Conservation (phyloP, 1,140 invertebrate genomes). For the Zeugodacus cucurbitae region DNA sequence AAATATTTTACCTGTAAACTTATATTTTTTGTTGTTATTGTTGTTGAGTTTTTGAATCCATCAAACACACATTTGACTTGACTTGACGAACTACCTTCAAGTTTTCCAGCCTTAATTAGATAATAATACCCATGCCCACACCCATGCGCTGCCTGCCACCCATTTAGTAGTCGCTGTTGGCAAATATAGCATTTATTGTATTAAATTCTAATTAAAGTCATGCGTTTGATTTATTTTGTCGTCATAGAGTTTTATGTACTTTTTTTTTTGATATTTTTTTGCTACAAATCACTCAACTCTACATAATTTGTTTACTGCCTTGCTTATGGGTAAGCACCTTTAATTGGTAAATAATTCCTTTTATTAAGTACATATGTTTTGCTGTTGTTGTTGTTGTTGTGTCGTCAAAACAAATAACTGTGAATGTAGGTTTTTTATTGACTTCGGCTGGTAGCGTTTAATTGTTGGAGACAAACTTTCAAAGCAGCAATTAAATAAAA, state of each 20-base stretch:
- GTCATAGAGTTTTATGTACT: neutral
- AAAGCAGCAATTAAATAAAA: neutral
- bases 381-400: constrained; percentile 17
- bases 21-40: neutral
- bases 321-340: neutral
- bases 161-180: constrained; percentile 1
- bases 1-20: neutral
- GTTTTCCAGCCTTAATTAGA: constrained; percentile 25
- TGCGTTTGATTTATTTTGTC: constrained; percentile 33
- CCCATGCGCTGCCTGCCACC: neutral
- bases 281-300: constrained; percentile 6
- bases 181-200: constrained; percentile 40
- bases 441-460: neutral
- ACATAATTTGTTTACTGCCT: constrained; percentile 31
- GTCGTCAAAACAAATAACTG: neutral
- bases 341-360: constrained; percentile 40
- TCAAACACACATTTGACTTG: constrained; percentile 15
- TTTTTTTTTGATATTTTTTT: neutral
- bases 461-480: neutral
- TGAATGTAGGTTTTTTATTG: neutral
- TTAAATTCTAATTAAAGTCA: constrained; percentile 43
- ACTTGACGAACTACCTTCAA: constrained; percentile 36
- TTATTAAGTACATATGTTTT: constrained; percentile 33
- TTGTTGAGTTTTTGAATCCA: neutral
- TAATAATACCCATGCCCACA: neutral